Base-by-base conservation (phyloP, 1,140 invertebrate species). In the Acromyrmex echinatior region DNA sequence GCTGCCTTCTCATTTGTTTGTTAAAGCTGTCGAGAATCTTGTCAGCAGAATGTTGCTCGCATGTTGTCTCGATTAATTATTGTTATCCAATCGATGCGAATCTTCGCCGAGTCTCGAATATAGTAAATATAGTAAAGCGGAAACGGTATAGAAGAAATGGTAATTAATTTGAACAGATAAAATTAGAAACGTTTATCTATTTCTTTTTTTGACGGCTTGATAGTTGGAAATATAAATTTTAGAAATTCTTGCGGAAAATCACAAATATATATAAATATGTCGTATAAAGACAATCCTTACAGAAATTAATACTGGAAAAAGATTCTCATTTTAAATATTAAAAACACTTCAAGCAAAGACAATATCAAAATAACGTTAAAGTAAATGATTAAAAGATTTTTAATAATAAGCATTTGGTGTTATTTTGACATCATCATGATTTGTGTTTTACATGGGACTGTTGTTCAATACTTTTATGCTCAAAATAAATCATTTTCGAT, bases 61-160 rank as follows among this genome's bases (percentile, higher is more conserved):
- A 82, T 21, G 39, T 84, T 25, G 70, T 63, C 70, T 84, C 49
- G 35, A 76, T 84, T 84, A 84, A 76, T 74, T 76, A 84, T 76
- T 63, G 80, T 84, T 84, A 51, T 31, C 39, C 31, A 56, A 84
- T 74, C 39, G 70, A 63, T 51, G 18, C 14, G 80, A 76, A 76
- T 51, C 56, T 51, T 76, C 39, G 80, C 70, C 80, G 80, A 84
- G 70, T 84, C 70, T 62, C 39, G 56, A 45, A 80, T 62, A 45
- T 14, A 14, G 4, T 35, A 65, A 45, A 80, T 62, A 45, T 14
- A 14, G 4, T 35, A 65, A 6, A 65, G 28, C 28, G 3, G 31
- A 31, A 31, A 31, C 31, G 31, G 1, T 16, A n/a, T 12, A 7
- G 3, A 35, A 25, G 9, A 53, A 16, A 49, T 5, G 28, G 4